Evolutionary conservation across 2,113 vertebrate genomes (phyloP).

Genomic region (Cochlearius cochlearius): DNA sequence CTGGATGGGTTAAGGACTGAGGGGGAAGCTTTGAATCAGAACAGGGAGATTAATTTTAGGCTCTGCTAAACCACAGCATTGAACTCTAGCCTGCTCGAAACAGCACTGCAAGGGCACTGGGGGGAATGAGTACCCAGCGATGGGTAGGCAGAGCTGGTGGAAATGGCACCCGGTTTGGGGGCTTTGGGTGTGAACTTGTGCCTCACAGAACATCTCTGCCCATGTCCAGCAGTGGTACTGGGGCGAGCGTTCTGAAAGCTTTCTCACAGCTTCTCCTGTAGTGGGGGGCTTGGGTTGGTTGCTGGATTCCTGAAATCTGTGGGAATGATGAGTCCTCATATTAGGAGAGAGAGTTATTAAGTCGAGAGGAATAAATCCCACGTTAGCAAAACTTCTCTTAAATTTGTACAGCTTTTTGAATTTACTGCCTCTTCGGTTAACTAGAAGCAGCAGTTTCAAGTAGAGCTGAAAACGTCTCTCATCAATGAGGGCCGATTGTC

Average conservation of each 20-base stretch:
- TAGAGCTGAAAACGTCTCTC: not conserved
- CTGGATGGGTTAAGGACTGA: not conserved
- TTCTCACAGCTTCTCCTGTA: not conserved
- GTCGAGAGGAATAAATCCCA: not conserved
- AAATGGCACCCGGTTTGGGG: not conserved
- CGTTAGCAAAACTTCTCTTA: not conserved
- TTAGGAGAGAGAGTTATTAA: not conserved
- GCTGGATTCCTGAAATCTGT: not conserved
- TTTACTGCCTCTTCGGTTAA: not conserved
- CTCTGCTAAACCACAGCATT: not conserved
- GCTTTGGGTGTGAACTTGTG: not conserved
- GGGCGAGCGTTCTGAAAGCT: not conserved
- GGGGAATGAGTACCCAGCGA: not conserved
- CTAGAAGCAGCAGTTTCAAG: not conserved
- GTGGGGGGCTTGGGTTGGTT: not conserved
- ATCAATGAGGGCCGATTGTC: not conserved
- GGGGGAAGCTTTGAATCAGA: not conserved
- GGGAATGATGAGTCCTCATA: not conserved
- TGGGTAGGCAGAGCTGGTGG: not conserved
- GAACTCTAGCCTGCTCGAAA: fast-evolving
- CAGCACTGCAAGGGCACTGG: not conserved
- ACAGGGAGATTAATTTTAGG: not conserved
- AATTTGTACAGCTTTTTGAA: not conserved
- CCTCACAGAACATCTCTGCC: not conserved
- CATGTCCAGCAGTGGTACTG: not conserved